Percentiles rank a stretch among this genome's conserved stretches.
These are phyloP conservation scores for Reticulitermes speratus DNA, from an alignment of 1,140 invertebrate genomes.

Conservation along the genomic window DNA sequence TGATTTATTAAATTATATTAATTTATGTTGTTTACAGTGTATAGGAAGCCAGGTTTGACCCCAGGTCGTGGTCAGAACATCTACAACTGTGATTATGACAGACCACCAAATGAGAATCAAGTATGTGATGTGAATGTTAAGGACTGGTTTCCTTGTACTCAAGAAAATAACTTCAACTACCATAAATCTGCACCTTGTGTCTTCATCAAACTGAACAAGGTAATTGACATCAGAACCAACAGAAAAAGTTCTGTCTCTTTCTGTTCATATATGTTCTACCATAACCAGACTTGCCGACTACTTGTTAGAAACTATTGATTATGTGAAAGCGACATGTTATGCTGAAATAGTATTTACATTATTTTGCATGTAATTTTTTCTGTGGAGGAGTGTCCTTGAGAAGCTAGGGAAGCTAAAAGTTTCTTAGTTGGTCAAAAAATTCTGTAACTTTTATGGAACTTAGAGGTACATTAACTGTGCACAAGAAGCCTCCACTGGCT, in stretches of 20 bases:
- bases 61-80: constrained; percentile 66
- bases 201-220: constrained; percentile 82
- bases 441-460: no score
- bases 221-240: constrained; percentile 43
- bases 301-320: not conserved
- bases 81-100: constrained; percentile 63
- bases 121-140: constrained; percentile 72
- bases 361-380: no score
- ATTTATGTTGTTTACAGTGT: constrained; percentile 50
- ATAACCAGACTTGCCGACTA: not conserved
- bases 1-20: not conserved
- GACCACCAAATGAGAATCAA: constrained; percentile 60
- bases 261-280: constrained; percentile 29
- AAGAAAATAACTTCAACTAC: constrained; percentile 70
- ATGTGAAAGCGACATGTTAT: not conserved
- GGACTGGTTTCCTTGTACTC: constrained; percentile 62
- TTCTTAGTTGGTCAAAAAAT: no score
- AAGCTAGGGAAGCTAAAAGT: no score
- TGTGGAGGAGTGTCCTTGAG: no score
- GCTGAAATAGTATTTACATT: no score
- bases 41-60: constrained; percentile 64
- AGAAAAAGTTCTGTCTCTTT: not conserved
- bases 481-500: no score
- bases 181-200: constrained; percentile 75
- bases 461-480: no score